Base-by-base conservation (phyloP, 2,888 invertebrate species). In the Latrodectus hesperus region DNA sequence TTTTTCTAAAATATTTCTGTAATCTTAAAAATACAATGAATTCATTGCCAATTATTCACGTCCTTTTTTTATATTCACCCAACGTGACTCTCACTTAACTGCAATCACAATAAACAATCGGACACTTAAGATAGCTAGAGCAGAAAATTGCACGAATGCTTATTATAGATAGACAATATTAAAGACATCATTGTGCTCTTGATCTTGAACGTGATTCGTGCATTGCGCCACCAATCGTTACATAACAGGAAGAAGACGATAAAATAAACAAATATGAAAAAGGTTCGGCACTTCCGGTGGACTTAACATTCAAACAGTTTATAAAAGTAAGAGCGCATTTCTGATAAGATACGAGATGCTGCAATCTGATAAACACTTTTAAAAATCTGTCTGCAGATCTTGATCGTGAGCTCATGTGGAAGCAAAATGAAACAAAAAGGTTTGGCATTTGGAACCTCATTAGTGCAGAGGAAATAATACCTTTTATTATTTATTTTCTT, bases 381-480 rank as follows among this genome's bases (percentile, higher is more conserved):
- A 73, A 81, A 65, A 73, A 52, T 22, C 74, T 65, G 67, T 51
- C 65, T 73, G 67, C 73, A 73, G 52, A 74, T 73, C 70, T 70
- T 22, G 14, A n/a, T 51, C 51, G 14, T 74, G 67, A 81, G 64
- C 38, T 81, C 72, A 80, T 71, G 71, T 67, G 73, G 52, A 67
- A 73, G 71, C 52, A 52, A 74, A 79, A 78, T n/a, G 51, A 75
- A 14, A 17, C 22, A 38, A 26, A 12, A 77, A 22, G 65, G 64
- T 26, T 72, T 55, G 73, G 73, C 38, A 80, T 80, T 64, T 74
- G 81, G 67, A 81, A 81, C 81, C 73, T 81, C 81, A 81, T 81
- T 81, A 81, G 67, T 0, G 73, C 10, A 73, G 67, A 73, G 2
- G 73, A 52, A 22, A 22, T 22, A 22, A 22, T 22, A 22, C 22